Percentiles rank a stretch among this genome's conserved stretches.
These are phyloP conservation scores for Leguminivora glycinivorella DNA, from an alignment of 1,140 invertebrate genomes.

Conservation along the genomic window DNA sequence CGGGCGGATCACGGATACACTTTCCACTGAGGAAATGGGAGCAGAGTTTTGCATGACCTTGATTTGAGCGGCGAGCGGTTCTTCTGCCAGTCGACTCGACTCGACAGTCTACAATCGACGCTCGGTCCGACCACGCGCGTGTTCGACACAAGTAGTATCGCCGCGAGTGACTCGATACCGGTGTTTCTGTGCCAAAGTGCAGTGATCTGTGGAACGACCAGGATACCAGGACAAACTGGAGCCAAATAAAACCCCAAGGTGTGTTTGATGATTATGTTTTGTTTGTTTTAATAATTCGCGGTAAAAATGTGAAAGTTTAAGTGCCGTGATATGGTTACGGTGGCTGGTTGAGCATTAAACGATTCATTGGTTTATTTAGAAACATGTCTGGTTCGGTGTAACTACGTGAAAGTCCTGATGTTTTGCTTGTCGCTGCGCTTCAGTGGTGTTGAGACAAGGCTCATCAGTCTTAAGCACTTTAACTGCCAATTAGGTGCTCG, in stretches of 20 bases:
- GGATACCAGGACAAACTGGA: slow-evolving; percentile 69
- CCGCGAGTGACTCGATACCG: slow-evolving; percentile 49
- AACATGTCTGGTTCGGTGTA: background rate
- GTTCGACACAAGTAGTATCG: slow-evolving; percentile 37
- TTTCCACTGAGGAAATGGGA: slow-evolving; percentile 77
- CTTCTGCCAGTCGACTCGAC: background rate
- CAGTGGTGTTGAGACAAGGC: background rate
- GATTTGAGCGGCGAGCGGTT: slow-evolving; percentile 48
- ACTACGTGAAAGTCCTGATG: slow-evolving; percentile 17
- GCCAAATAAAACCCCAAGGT: slow-evolving; percentile 60
- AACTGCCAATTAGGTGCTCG: background rate
- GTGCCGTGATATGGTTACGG: slow-evolving; percentile 37
- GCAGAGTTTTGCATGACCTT: slow-evolving; percentile 74
- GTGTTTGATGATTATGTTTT: slow-evolving; percentile 51
- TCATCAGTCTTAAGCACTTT: background rate
- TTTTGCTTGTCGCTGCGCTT: background rate
- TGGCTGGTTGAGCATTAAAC: slow-evolving; percentile 28
- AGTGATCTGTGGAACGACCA: slow-evolving; percentile 43
- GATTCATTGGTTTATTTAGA: slow-evolving; percentile 15
- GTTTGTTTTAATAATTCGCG: slow-evolving; percentile 34
- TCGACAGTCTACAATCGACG: slow-evolving; percentile 52
- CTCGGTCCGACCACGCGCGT: slow-evolving; percentile 41
- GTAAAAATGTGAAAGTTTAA: slow-evolving; percentile 33
- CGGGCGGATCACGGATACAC: slow-evolving; percentile 71
- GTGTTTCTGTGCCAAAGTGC: slow-evolving; percentile 41